These are phyloP conservation scores for Agriopis aurantiaria DNA, from an alignment of 2,888 invertebrate genomes.

Conservation along the genomic window DNA sequence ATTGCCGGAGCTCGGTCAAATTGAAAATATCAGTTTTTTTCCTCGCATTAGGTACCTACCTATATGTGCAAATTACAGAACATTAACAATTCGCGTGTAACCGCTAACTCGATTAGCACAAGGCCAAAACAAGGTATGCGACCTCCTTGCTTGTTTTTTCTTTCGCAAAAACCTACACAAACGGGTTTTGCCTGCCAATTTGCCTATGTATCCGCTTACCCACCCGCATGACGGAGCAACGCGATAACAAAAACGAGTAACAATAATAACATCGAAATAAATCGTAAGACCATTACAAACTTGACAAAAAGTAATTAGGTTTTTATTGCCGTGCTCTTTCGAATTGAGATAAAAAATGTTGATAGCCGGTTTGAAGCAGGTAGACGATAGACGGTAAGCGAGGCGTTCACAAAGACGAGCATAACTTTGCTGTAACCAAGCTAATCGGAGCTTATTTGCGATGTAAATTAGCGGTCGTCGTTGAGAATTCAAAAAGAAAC, in stretches of 20 bases:
- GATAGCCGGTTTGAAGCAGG: slow-evolving; percentile 39
- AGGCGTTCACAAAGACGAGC: slow-evolving; percentile 16
- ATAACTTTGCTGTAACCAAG: slow-evolving; percentile 31
- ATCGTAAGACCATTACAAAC: slow-evolving; percentile 58
- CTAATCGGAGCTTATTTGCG: slow-evolving; percentile 22
- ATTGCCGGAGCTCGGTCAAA: slow-evolving; percentile 49
- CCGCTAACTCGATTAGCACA: slow-evolving; percentile 80
- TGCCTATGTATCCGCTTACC: slow-evolving; percentile 61
- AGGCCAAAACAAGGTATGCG: slow-evolving; percentile 80
- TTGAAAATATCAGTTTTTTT: slow-evolving; percentile 59
- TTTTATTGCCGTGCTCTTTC: slow-evolving; percentile 51
- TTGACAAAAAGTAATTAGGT: slow-evolving; percentile 61
- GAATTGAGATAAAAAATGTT: slow-evolving; percentile 42
- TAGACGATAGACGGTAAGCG: slow-evolving; percentile 25
- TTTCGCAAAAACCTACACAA: slow-evolving; percentile 57
- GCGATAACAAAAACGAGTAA: slow-evolving; percentile 55
- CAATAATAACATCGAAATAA: slow-evolving; percentile 54
- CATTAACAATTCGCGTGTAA: slow-evolving; percentile 73
- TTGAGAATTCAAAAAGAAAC: slow-evolving; percentile 29
- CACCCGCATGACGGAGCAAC: slow-evolving; percentile 59
- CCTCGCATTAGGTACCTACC: slow-evolving; percentile 45
- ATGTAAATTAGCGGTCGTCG: slow-evolving; percentile 20
- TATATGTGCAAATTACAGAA: slow-evolving; percentile 69
- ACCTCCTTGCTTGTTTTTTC: slow-evolving; percentile 77
- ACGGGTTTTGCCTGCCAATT: slow-evolving; percentile 67